Evolutionary conservation across 2,113 vertebrate genomes (phyloP), one percentile per base, ranked within the genome.

Genomic region (Trematocara zebra): DNA sequence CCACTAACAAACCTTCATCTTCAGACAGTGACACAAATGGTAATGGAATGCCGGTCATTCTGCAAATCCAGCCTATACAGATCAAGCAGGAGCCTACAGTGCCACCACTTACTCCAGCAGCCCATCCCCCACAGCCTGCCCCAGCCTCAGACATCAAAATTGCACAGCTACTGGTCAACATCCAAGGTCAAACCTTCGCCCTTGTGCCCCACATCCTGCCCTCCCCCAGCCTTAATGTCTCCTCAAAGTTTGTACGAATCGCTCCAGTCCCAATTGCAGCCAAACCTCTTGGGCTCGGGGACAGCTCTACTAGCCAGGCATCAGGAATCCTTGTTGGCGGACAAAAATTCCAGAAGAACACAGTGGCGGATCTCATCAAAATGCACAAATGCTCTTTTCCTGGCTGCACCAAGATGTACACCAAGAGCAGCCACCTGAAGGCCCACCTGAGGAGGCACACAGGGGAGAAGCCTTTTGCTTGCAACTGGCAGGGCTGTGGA

Each of bases 331-430:
- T 95, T 15, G 91, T 97, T 67, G 97, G 97, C 90, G 96, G 97
- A 85, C 97, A 98, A 92, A 98, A 97, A 96, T 98, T 98, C 93
- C 97, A 97, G 93, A 98, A 98, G 96, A 98, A 96, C 84, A 97
- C 97, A 0, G 96, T 97, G 49, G 96, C 97, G 1, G 98, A 99
- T 96, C 97, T 99, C 76, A 97, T 98, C 93, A 99, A 99, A 97
- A 99, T 99, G 98, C 98, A 99, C 94, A 98, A 98, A 95, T 99
- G 98, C 90, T 97, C 97, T 94, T 98, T 98, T 85, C 97, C 98
- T 0, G 98, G 98, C 79, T 99, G 98, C 95, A 97, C 96, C 94
- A 99, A 99, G 97, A 99, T 98, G 98, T 99, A 99, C 96, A 99
- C 98, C 6, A 99, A 99, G 94, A 99, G 98, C 95, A 99, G 98